Evolutionary conservation across 2,113 vertebrate species (phyloP), one percentile per base, ranked within the genome.

Genomic region (Pandion haliaetus): DNA sequence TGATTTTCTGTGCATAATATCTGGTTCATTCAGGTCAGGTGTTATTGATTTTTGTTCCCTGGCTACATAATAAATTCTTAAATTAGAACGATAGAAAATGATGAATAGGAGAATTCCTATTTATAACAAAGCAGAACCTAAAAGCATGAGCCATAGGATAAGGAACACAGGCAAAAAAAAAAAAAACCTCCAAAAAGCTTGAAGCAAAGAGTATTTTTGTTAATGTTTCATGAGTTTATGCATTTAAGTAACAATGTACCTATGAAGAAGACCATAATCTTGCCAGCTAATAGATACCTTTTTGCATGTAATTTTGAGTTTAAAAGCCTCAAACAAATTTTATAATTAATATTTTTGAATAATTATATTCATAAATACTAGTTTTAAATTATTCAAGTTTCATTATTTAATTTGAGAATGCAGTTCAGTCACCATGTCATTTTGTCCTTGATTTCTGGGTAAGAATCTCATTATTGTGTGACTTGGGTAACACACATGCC

Each of bases 21-120:
- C 66, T 94, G 50, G 42, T 94, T 91, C 95, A 86, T 80, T 91
- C 82, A 36, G 90, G 84, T 91, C 89, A 95, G 70, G 42, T 88
- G 74, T 50, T 97, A 95, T 90, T 91, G 91, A 96, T 95, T 97
- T 94, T 82, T 89, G 8, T 93, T 93, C n/a, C 29, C 50, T 83
- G 38, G n/a, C 89, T 95, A 77, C 54, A 47, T 93, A 87, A 95
- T 94, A 87, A 89, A 91, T 95, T 88, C 84, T 94, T 93, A 88
- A 90, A 93, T 94, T 96, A 94, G 58, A 93, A 90, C 6, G 44
- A 45, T 70, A 55, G 36, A 95, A 92, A 94, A 57, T 85, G 89
- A 96, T 95, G 83, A 95, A 93, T 85, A 87, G 45, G 49, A 87
- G 8, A 50, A 63, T 76, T 82, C 9, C 58, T 79, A 25, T 87